phyloP scores from a whole-genome alignment of 2,797 vertebrate species.

The Mycteria americana region DNA sequence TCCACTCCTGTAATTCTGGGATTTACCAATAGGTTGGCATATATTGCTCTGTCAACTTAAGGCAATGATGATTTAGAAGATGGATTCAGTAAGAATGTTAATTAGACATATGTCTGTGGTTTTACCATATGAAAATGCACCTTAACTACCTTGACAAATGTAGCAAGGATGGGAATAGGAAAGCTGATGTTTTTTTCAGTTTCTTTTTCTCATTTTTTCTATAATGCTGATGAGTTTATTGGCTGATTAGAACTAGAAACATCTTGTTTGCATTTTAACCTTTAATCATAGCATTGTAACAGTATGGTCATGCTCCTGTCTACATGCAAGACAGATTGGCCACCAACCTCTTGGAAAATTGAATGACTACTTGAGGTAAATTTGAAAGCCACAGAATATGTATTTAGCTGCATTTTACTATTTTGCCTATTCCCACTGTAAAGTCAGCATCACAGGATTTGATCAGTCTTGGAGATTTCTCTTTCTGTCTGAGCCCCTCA shows the following conservation, averaged over 20 bases:
- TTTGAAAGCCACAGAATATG: background rate
- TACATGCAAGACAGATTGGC: background rate
- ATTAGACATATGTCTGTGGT: background rate
- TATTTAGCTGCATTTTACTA: background rate
- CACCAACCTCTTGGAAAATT: background rate
- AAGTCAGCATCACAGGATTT: background rate
- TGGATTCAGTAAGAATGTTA: background rate
- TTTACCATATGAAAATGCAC: background rate
- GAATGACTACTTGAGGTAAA: background rate
- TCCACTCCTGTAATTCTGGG: background rate
- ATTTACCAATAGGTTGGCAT: background rate
- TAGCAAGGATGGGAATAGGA: background rate
- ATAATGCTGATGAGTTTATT: background rate
- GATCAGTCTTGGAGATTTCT: background rate
- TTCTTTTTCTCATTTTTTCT: background rate
- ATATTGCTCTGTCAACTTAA: background rate
- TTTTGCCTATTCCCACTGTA: background rate
- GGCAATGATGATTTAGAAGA: background rate
- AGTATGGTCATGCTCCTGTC: background rate
- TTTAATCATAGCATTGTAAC: background rate
- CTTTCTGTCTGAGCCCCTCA: slow-evolving; percentile 8
- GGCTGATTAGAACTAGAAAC: background rate
- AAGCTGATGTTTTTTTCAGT: background rate
- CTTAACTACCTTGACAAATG: background rate
- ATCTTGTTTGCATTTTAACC: background rate